phyloP scores from a whole-genome alignment of 2,797 vertebrate genomes.

The Hypotaenidia philippensis region DNA sequence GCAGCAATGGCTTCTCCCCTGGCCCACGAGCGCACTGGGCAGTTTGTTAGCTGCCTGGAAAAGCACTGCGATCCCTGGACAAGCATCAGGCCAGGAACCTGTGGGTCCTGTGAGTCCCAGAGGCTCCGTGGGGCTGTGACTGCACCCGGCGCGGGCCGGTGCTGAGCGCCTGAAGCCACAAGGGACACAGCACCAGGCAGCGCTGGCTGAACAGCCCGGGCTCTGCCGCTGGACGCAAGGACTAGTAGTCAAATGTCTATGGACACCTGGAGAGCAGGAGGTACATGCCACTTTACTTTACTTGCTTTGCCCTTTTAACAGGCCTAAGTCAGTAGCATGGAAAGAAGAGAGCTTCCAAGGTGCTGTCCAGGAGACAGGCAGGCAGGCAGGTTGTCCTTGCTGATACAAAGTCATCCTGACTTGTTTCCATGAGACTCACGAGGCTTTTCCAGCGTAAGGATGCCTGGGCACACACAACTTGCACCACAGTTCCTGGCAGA shows the following conservation, averaged over 20 bases:
- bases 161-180: accelerated
- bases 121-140: background rate
- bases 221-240: background rate
- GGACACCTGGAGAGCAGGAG: background rate
- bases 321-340: background rate
- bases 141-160: background rate
- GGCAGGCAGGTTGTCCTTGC: background rate
- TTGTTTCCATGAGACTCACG: background rate
- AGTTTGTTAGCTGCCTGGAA: background rate
- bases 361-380: background rate
- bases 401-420: background rate
- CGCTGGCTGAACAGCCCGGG: background rate
- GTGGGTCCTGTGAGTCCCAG: background rate
- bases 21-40: accelerated
- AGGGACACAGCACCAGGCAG: background rate
- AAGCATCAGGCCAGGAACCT: background rate
- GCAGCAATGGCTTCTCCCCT: background rate
- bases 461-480: background rate
- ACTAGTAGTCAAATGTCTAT: background rate
- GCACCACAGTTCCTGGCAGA: background rate
- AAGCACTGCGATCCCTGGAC: accelerated
- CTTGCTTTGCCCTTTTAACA: background rate
- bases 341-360: background rate
- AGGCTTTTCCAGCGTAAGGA: background rate
- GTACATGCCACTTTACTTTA: too few species aligned